Base-by-base conservation (phyloP, 2,797 vertebrate species). In the Lepus oiostolus region DNA sequence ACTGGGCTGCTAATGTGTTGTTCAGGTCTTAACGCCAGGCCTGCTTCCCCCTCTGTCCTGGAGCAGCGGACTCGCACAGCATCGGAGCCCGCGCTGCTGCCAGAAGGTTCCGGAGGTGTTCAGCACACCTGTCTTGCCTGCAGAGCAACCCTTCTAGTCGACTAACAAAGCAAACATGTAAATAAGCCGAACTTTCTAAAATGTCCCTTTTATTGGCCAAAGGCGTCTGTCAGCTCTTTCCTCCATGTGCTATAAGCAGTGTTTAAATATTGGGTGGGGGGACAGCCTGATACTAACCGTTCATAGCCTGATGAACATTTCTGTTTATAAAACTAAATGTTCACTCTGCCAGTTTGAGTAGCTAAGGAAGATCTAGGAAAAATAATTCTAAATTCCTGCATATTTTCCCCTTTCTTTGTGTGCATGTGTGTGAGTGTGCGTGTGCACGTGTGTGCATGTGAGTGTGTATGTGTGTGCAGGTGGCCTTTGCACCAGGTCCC, bases 101-200 rank as follows among this genome's bases (percentile, higher is more conserved):
- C 96, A 96, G 97, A 98, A 97, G 96, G 96, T 93, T 95, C 92
- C 95, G 97, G 89, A 96, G 89, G 80, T 96, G 97, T 95, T 97
- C 96, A 97, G 98, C 97, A 96, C 76, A 80, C 96, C 97, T 58
- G 79, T 96, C 94, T 97, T 97, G 85, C 90, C 93, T 98, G 95
- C 87, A 82, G 89, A 94, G 95, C 96, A 96, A 38, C 97, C 93
- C 50, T 97, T 95, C 68, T 77, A 75, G 95, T 98, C 98, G 97
- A 98, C 98, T 97, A 98, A 98, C 98, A 98, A 98, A 98, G 98
- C 98, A 98, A 98, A 98, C 98, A 98, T 98, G 97, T 97, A 98
- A 98, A 98, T 98, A 98, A 97, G 97, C 95, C 54, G 11, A 97
- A 93, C 81, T 95, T 88, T 91, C 88, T 93, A 81, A 88, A 62